phyloP scores from a whole-genome alignment of 1,140 invertebrate species.

The Pollicipes pollicipes region DNA sequence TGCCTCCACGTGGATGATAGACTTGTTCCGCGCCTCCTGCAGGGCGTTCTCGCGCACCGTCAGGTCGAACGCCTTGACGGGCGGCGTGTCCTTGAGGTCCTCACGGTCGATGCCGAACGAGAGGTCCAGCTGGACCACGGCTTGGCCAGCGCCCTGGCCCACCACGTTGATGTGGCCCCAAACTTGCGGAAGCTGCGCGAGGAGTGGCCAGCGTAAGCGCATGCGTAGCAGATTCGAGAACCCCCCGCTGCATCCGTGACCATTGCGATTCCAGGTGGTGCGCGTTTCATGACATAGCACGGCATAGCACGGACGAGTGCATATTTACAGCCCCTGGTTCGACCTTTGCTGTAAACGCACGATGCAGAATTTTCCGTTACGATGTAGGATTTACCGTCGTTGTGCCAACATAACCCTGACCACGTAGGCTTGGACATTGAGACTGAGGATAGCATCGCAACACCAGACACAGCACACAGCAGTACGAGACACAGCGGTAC shows the following conservation, averaged over 20 bases:
- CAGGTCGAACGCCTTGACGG: constrained; percentile 31
- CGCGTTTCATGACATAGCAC: no score
- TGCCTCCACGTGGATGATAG: constrained; percentile 31
- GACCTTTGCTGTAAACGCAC: no score
- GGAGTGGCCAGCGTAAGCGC: not conserved
- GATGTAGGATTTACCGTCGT: no score
- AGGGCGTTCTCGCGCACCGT: constrained; percentile 28
- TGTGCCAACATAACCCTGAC: no score
- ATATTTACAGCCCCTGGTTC: no score
- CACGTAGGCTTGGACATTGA: no score
- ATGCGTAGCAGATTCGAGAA: not conserved
- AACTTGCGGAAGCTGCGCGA: constrained; percentile 27
- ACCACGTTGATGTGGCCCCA: constrained; percentile 37
- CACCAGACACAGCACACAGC: no score
- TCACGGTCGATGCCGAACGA: constrained; percentile 37
- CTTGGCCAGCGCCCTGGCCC: constrained; percentile 37
- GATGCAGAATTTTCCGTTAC: no score
- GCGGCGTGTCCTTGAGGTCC: constrained; percentile 30
- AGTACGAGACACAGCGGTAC: no score
- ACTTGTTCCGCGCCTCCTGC: constrained; percentile 34
- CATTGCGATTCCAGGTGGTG: no score
- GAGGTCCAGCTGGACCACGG: constrained; percentile 36
- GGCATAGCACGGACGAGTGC: no score
- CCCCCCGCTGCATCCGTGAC: not conserved
- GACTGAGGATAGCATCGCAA: no score